Evolutionary conservation across 2,797 vertebrate genomes (phyloP).

Genomic region (Enteromius argenteus): DNA sequence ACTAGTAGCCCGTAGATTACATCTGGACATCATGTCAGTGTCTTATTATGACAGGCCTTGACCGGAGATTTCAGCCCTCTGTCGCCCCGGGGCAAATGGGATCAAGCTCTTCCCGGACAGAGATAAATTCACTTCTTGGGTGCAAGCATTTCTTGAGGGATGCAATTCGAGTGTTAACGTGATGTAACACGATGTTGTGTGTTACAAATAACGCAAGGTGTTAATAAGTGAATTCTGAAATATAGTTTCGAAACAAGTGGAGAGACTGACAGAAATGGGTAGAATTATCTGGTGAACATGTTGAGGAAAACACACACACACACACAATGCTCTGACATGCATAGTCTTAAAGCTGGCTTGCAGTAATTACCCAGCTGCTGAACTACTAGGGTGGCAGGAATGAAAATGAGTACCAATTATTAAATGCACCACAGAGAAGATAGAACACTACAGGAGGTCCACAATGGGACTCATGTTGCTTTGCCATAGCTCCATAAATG

Average conservation of each 20-base stretch:
- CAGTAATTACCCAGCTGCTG: slow-evolving; percentile 66
- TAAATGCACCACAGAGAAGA: slow-evolving; percentile 63
- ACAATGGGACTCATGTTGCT: slow-evolving; percentile 55
- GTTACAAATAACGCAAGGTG: slow-evolving; percentile 27
- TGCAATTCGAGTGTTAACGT: slow-evolving; percentile 26
- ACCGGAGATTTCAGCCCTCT: slow-evolving; percentile 30
- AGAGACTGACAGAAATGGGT: neutral
- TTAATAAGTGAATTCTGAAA: slow-evolving; percentile 38
- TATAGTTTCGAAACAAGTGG: slow-evolving; percentile 18
- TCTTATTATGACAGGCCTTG: slow-evolving; percentile 48
- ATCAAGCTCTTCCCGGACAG: slow-evolving; percentile 31
- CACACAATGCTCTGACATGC: slow-evolving; percentile 40
- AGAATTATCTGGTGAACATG: slow-evolving; percentile 23
- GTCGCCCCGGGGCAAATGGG: slow-evolving; percentile 31
- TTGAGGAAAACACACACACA: slow-evolving; percentile 28
- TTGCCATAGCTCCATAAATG: slow-evolving; percentile 53
- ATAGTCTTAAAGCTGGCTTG: slow-evolving; percentile 55
- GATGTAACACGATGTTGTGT: slow-evolving; percentile 44
- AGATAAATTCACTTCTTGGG: slow-evolving; percentile 41
- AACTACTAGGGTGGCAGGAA: slow-evolving; percentile 56
- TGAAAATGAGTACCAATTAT: slow-evolving; percentile 65
- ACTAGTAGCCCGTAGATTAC: slow-evolving; percentile 37
- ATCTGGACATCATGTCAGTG: slow-evolving; percentile 33
- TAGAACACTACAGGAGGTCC: slow-evolving; percentile 53
- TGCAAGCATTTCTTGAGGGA: slow-evolving; percentile 30